phyloP scores from a whole-genome alignment of 2,797 vertebrate species.

The Mus caroli region DNA sequence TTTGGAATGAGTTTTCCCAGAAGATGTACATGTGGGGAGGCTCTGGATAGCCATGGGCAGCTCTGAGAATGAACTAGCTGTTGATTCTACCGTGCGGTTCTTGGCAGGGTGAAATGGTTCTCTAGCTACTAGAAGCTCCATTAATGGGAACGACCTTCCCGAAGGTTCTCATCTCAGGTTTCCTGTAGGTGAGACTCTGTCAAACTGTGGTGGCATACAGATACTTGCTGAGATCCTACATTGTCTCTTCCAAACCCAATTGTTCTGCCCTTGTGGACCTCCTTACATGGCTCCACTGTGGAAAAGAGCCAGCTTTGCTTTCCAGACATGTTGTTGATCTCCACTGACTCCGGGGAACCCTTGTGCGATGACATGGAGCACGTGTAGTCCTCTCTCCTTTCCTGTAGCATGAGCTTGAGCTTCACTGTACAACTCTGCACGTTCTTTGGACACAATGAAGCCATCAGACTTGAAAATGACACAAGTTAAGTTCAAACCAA shows the following conservation, averaged over 20 bases:
- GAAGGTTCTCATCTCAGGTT: rapidly evolving
- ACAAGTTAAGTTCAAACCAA: background rate
- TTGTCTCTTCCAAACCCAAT: background rate
- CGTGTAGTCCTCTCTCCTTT: background rate
- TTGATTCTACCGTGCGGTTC: no score
- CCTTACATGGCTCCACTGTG: rapidly evolving
- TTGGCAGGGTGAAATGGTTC: no score
- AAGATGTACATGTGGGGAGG: rapidly evolving
- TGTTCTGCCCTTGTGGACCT: rapidly evolving
- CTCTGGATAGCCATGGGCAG: rapidly evolving
- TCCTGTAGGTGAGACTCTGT: background rate
- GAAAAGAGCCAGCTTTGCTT: background rate
- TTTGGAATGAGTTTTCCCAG: background rate
- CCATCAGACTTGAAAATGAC: background rate
- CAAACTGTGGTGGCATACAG: background rate
- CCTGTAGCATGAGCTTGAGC: rapidly evolving
- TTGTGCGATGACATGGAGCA: background rate
- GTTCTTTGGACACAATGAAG: background rate
- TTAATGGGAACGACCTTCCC: rapidly evolving
- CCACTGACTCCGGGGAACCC: rapidly evolving
- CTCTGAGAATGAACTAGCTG: background rate
- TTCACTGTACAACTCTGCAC: background rate
- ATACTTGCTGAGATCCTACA: rapidly evolving
- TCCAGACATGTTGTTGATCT: rapidly evolving
- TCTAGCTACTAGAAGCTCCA: no score